phyloP scores from a whole-genome alignment of 2,888 invertebrate species.

The Yponomeuta malinellus region DNA sequence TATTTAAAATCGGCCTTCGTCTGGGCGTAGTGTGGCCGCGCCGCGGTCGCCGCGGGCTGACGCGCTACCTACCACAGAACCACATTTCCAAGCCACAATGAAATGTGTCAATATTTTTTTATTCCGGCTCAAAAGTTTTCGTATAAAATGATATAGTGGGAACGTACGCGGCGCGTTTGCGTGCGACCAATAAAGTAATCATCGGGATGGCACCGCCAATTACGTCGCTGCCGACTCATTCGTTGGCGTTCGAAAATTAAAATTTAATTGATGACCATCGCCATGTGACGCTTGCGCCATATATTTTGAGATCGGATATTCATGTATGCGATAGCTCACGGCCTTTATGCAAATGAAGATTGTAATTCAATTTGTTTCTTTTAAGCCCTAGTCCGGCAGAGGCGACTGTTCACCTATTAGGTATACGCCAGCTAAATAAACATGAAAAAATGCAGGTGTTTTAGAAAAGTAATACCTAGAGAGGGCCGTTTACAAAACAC shows the following conservation, averaged over 20 bases:
- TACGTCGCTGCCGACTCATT: conserved; percentile 55
- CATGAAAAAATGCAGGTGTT: conserved; percentile 4
- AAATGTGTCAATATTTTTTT: conserved; percentile 11
- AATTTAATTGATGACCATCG: conserved; percentile 59
- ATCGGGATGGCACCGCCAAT: conserved; percentile 58
- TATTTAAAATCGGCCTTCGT: conserved; percentile 47
- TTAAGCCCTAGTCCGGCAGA: conserved; percentile 28
- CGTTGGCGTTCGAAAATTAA: conserved; percentile 63
- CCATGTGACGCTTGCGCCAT: conserved; percentile 28
- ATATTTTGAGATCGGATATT: conserved; percentile 33
- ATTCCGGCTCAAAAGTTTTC: conserved; percentile 8
- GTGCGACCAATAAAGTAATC: conserved; percentile 70
- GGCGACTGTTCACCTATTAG: not conserved
- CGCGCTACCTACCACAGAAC: conserved; percentile 13
- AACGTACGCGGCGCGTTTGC: conserved; percentile 29
- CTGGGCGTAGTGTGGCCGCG: not conserved
- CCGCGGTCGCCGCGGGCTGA: not conserved
- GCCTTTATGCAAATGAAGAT: conserved; percentile 62
- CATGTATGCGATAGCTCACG: conserved; percentile 31
- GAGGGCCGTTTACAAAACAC: conserved; percentile 10
- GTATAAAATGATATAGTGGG: conserved; percentile 30
- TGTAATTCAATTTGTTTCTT: conserved; percentile 64
- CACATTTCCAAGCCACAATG: conserved; percentile 6
- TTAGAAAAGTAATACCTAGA: not conserved
- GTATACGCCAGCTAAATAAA: not conserved